Evolutionary conservation across 2,888 invertebrate genomes (phyloP), one percentile per base, ranked within the genome.

Genomic region (Callyntrura sp.): DNA sequence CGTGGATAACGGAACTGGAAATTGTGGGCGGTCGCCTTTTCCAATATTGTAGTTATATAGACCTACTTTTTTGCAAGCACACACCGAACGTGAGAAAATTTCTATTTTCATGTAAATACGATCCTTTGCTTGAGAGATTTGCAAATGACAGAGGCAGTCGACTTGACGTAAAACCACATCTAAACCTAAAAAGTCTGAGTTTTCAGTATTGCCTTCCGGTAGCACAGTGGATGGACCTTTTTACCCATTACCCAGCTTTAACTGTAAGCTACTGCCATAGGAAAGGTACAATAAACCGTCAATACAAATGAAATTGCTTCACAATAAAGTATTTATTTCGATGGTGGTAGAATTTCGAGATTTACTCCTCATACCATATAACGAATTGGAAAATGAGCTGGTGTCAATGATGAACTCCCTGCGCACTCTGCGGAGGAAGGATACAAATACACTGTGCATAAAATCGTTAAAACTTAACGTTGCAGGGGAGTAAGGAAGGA

Each of bases 11-110:
- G 3, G 20, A 82, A 0, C n/a, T 82, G 35, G 43, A 82, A 23
- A 12, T 82, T 12, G 17, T 82, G 60, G 82, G 82, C 0, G 8
- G 45, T 1, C 23, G 45, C 1, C 43, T 82, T 12, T 2, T 11
- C 43, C 8, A 82, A 14, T 82, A 17, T 12, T 0, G 1, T 0
- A 23, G 23, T 2, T 82, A 82, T n/a, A 35, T 20, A 20, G 45
- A 82, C 45, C 20, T 82, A 14, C 23, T 82, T 14, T 25, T 62
- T 5, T 62, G 82, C 45, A 82, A 82, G 12, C 23, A 43, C 23
- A 82, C 82, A 12, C 82, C 82, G 0, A 60, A 82, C 12, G 45
- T 82, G 20, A 82, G 62, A 17, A 82, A 35, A 11, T 62, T 82
- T 2, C 17, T 45, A 17, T 60, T 82, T 62, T 62, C 82, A 11